Evolutionary conservation across 2,888 invertebrate genomes (phyloP).

Genomic region (Amitus sp.): DNA sequence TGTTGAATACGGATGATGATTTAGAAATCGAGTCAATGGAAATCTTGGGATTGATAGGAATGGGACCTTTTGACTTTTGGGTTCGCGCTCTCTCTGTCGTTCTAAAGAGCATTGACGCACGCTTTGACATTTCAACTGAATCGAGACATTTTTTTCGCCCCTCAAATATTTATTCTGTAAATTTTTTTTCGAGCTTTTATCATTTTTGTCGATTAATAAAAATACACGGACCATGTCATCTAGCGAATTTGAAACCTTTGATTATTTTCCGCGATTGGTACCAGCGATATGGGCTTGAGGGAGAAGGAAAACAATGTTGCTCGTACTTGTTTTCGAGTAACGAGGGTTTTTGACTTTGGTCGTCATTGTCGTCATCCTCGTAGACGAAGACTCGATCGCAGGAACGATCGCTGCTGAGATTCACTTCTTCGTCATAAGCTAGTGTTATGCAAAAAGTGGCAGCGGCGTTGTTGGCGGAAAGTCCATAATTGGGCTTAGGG

Average conservation of each 20-base stretch:
- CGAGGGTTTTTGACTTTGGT: conserved; percentile 15
- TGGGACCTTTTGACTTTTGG: conserved; percentile 21
- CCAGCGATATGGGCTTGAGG: conserved; percentile 52
- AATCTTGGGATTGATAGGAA: conserved; percentile 24
- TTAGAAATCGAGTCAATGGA: conserved; percentile 19
- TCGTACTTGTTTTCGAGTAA: conserved; percentile 8
- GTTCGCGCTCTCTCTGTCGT: too few species aligned
- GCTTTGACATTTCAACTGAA: neutral
- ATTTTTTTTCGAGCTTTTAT: too few species aligned
- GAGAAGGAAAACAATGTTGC: conserved; percentile 17
- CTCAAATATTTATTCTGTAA: neutral
- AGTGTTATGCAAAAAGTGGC: conserved; percentile 53
- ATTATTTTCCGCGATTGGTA: conserved; percentile 60
- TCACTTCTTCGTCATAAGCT: conserved; percentile 39
- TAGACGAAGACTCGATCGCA: conserved; percentile 54
- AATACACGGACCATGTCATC: conserved; percentile 44
- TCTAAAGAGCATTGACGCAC: neutral
- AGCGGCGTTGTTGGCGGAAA: too few species aligned
- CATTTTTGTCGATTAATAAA: neutral
- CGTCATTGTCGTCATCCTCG: conserved; percentile 44
- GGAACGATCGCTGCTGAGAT: too few species aligned
- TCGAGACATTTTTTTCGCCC: too few species aligned
- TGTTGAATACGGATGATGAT: too few species aligned
- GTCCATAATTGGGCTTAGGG: conserved; percentile 56
- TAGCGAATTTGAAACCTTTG: conserved; percentile 58